phyloP scores from a whole-genome alignment of 2,888 invertebrate genomes.

The Xanthorhoe designata region DNA sequence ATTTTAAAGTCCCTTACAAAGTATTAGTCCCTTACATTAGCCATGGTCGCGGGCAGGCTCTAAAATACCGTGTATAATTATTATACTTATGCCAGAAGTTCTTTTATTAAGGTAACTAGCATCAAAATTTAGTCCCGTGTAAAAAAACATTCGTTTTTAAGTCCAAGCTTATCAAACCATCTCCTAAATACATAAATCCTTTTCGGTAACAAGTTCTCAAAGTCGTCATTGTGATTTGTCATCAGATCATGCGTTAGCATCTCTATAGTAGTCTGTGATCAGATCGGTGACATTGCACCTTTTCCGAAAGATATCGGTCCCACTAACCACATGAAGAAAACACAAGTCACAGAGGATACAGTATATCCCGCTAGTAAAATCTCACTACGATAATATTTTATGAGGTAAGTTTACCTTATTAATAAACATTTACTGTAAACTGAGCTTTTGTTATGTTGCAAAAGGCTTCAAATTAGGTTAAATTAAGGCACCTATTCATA shows the following conservation, averaged over 20 bases:
- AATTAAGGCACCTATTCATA: no score
- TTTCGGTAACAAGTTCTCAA: slow-evolving; percentile 46
- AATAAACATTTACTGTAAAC: no score
- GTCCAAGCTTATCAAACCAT: slow-evolving; percentile 27
- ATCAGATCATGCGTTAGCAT: no score
- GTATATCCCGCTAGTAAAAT: not conserved
- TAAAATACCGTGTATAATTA: no score
- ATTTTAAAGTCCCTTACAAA: not conserved
- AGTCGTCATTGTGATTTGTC: slow-evolving; percentile 66
- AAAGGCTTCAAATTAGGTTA: no score
- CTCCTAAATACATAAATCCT: slow-evolving; percentile 46
- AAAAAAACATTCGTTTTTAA: not conserved
- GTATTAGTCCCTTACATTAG: no score
- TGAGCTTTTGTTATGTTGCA: no score
- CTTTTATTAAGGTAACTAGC: no score
- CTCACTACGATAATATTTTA: not conserved
- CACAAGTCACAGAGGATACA: slow-evolving; percentile 22
- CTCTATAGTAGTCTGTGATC: slow-evolving; percentile 54
- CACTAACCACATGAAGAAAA: slow-evolving; percentile 56
- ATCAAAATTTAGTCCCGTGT: not conserved
- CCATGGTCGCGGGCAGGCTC: no score
- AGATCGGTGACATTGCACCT: slow-evolving; percentile 72
- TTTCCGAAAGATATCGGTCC: slow-evolving; percentile 72
- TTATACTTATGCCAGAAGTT: no score
- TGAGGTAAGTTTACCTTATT: no score